These are phyloP conservation scores for Gymnoscopelus braueri DNA, from an alignment of 2,797 vertebrate species.

Conservation along the genomic window DNA sequence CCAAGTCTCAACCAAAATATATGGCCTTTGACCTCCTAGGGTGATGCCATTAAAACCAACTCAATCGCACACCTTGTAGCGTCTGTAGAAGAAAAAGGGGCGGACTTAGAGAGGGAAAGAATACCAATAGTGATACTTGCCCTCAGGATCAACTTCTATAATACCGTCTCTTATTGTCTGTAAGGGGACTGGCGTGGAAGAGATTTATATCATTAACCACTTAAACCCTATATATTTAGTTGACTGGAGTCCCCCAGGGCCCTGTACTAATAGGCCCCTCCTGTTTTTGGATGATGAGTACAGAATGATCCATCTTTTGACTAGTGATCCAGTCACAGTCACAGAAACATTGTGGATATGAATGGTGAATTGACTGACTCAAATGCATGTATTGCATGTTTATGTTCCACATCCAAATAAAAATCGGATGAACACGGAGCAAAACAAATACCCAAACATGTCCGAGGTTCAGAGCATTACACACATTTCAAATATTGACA, in stretches of 20 bases:
- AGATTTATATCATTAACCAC: background rate
- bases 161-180: constrained; percentile 11
- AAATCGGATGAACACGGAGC: constrained; percentile 1
- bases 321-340: constrained; percentile 24
- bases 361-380: constrained; percentile 35
- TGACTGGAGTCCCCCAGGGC: too few relatives aligned
- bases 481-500: background rate
- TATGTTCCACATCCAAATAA: background rate
- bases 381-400: constrained; percentile 11
- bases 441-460: background rate
- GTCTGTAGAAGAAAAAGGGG: constrained; percentile 19
- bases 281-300: background rate
- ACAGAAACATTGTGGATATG: background rate
- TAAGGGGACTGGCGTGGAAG: constrained; percentile 7
- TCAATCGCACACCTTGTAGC: constrained; percentile 46
- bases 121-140: constrained; percentile 21
- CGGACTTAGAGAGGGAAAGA: constrained; percentile 22
- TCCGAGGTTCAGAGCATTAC: constrained; percentile 6
- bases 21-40: constrained; percentile 67
- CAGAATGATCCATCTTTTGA: constrained; percentile 16
- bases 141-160: constrained; percentile 7
- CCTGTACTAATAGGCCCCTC: background rate
- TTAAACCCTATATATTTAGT: too few relatives aligned
- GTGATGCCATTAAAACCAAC: constrained; percentile 67
- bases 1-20: constrained; percentile 45